These are phyloP conservation scores for Tenthredo livida DNA, from an alignment of 2,888 invertebrate genomes.

Conservation along the genomic window DNA sequence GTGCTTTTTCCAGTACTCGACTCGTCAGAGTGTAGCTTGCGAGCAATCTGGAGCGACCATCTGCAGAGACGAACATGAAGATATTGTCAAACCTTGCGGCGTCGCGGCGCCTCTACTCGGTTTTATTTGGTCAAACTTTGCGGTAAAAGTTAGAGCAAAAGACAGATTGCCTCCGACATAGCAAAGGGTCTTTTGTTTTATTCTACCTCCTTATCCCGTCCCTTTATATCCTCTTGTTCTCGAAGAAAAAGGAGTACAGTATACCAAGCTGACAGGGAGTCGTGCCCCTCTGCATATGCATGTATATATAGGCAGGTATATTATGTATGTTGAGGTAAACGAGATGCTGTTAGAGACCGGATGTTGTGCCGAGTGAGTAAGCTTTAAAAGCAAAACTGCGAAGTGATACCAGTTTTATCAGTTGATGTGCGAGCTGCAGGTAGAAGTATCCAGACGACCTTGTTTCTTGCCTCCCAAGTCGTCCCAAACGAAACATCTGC, in stretches of 20 bases:
- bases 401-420: background rate
- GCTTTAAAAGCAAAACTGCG: background rate
- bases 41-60: background rate
- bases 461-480: background rate
- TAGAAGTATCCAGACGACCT: background rate
- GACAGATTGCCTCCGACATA: slow-evolving; percentile 37
- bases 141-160: slow-evolving; percentile 30
- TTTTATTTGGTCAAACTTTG: slow-evolving; percentile 30
- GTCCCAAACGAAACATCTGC: background rate
- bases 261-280: slow-evolving; percentile 5
- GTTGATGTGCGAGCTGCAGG: background rate
- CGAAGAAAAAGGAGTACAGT: slow-evolving; percentile 2
- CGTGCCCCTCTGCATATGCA: background rate
- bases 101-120: background rate
- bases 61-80: background rate
- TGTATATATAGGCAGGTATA: too few species aligned
- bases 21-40: slow-evolving; percentile 5
- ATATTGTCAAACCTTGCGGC: slow-evolving; percentile 7
- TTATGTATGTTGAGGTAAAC: background rate
- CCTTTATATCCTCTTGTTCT: slow-evolving; percentile 8
- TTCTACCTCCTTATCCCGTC: slow-evolving; percentile 25
- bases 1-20: background rate
- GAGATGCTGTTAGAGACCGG: background rate
- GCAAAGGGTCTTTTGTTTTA: slow-evolving; percentile 26
- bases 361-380: background rate